These are phyloP conservation scores for Erynnis tages DNA, from an alignment of 2,888 invertebrate genomes.

Conservation along the genomic window DNA sequence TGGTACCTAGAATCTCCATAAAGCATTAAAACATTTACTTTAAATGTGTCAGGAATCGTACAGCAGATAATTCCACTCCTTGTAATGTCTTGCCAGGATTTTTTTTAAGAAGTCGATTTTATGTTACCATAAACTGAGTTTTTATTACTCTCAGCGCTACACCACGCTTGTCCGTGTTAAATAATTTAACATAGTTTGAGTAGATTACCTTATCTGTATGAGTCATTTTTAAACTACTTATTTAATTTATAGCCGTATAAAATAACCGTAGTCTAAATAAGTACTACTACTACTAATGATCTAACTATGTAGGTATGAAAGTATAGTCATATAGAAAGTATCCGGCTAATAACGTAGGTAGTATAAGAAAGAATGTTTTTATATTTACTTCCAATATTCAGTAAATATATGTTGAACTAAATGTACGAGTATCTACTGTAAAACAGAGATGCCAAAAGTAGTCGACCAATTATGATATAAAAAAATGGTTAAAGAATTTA, in stretches of 20 bases:
- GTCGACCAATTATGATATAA: too few species aligned
- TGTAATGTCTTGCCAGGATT: neutral
- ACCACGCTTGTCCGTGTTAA: slow-evolving; percentile 5
- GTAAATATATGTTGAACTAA: too few species aligned
- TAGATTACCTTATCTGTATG: slow-evolving; percentile 9
- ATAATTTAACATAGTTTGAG: slow-evolving; percentile 12
- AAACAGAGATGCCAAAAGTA: too few species aligned
- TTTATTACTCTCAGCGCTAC: slow-evolving; percentile 1
- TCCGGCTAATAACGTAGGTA: too few species aligned
- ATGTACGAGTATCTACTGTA: too few species aligned
- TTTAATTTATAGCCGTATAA: neutral
- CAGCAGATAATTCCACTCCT: neutral
- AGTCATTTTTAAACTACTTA: slow-evolving; percentile 6
- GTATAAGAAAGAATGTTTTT: too few species aligned
- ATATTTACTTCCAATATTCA: too few species aligned
- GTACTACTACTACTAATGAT: too few species aligned
- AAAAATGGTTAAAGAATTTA: too few species aligned
- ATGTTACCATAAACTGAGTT: slow-evolving; percentile 8
- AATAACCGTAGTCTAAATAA: too few species aligned
- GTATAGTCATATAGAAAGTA: too few species aligned
- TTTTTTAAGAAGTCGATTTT: slow-evolving; percentile 24
- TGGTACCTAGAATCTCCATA: neutral
- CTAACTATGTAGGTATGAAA: too few species aligned
- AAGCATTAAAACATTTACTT: neutral
- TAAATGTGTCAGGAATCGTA: neutral